Conservation (phyloP, 2,797 vertebrate genomes). For the Petrocephalus sullivani region DNA sequence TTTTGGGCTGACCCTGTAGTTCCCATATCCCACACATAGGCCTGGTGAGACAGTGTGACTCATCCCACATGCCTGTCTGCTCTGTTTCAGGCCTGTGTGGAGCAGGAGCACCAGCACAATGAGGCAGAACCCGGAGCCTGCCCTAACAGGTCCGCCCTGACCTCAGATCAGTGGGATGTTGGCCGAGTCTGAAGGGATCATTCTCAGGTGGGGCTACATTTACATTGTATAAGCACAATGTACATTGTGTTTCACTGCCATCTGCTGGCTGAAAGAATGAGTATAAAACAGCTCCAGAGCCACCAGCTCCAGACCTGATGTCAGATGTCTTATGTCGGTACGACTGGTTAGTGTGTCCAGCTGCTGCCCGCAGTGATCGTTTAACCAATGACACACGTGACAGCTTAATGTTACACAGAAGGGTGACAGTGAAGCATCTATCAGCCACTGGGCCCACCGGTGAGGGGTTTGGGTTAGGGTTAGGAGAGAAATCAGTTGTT, state of each 20-base stretch:
- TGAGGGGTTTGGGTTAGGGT: neutral
- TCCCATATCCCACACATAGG: neutral
- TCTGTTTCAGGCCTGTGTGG: conserved; percentile 51
- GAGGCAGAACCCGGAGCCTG: conserved; percentile 42
- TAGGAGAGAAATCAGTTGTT: neutral
- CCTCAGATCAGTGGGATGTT: neutral
- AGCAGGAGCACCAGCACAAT: conserved; percentile 33
- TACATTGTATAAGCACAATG: neutral
- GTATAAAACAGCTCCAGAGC: neutral
- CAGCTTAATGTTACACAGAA: neutral
- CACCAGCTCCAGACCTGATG: conserved; percentile 27
- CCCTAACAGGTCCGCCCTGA: conserved; percentile 53
- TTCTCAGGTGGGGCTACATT: no score
- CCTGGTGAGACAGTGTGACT: conserved; percentile 16
- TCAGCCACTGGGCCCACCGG: neutral
- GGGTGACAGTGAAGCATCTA: neutral
- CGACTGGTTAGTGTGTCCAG: neutral
- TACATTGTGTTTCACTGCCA: conserved; percentile 48
- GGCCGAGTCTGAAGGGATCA: neutral
- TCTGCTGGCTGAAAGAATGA: conserved; percentile 48
- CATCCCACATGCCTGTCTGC: conserved; percentile 17
- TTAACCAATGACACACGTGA: neutral
- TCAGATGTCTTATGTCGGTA: neutral
- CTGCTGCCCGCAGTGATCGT: neutral
- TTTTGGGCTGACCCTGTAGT: no score